These are phyloP conservation scores for Synodontis membranacea DNA, from an alignment of 2,113 vertebrate genomes.

Conservation along the genomic window DNA sequence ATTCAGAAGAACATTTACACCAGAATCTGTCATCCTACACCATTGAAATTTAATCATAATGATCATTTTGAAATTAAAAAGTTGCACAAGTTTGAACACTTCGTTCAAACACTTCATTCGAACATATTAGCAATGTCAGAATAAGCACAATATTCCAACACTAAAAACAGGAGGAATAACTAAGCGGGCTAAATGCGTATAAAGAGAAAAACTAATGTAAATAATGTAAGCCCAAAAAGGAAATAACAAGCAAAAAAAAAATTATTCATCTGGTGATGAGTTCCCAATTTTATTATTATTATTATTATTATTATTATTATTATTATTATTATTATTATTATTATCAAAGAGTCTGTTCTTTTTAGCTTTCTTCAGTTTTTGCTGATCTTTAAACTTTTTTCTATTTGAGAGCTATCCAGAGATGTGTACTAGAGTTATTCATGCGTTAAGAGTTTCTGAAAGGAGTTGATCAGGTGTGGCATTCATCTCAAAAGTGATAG, in stretches of 20 bases:
- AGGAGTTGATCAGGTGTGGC: constrained; percentile 18
- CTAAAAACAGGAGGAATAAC: background rate
- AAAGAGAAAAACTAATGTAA: background rate
- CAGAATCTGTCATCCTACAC: background rate
- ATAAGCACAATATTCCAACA: background rate
- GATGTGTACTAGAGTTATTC: background rate
- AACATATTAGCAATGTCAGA: background rate
- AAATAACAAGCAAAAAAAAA: background rate
- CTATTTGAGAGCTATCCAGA: background rate
- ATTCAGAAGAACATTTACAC: background rate
- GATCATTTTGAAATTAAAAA: background rate
- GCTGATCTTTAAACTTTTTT: background rate
- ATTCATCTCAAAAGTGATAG: background rate
- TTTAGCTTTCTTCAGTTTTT: background rate
- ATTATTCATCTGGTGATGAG: background rate
- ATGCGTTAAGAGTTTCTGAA: background rate
- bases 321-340: too few relatives aligned
- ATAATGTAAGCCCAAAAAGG: background rate
- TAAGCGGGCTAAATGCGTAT: background rate
- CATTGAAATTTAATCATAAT: background rate
- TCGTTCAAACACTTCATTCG: background rate
- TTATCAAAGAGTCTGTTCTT: background rate
- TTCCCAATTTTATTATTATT: background rate
- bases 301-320: too few relatives aligned
- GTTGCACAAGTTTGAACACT: background rate